Evolutionary conservation across 2,113 vertebrate species (phyloP).

Genomic region (Machaerirhynchus nigripectus): DNA sequence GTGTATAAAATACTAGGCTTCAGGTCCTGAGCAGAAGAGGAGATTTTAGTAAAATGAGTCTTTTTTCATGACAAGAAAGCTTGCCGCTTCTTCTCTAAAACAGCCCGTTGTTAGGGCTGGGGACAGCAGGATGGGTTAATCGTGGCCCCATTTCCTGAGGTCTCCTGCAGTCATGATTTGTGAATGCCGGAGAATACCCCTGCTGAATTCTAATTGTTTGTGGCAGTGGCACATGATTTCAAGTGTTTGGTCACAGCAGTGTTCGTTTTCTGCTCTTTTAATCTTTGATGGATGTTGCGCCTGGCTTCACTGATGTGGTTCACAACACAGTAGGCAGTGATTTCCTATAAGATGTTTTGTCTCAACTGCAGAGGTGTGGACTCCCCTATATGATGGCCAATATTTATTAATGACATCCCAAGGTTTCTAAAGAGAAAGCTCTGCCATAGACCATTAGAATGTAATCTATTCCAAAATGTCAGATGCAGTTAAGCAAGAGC

Average conservation of each 20-base stretch:
- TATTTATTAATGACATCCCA: conserved; percentile 63
- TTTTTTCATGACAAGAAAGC: not conserved
- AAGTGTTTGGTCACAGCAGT: conserved; percentile 71
- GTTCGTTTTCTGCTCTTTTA: conserved; percentile 68
- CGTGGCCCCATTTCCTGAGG: conserved; percentile 37
- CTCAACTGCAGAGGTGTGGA: conserved; percentile 39
- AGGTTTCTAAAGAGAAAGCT: conserved; percentile 36
- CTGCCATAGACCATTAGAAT: conserved; percentile 3
- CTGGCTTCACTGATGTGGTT: conserved; percentile 64
- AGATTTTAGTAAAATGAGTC: not conserved
- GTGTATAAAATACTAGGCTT: not conserved
- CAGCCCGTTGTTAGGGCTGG: not conserved
- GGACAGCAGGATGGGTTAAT: conserved; percentile 55
- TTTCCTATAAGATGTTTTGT: conserved; percentile 67
- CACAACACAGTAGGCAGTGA: conserved; percentile 50
- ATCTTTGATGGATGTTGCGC: conserved; percentile 70
- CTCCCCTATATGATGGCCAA: conserved; percentile 18
- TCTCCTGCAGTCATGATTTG: conserved; percentile 61
- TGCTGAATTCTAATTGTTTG: conserved; percentile 70
- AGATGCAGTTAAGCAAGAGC: conserved; percentile 38
- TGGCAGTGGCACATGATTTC: conserved; percentile 68
- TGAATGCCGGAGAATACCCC: conserved; percentile 60
- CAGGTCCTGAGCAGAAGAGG: not conserved
- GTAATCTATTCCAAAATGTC: conserved; percentile 56
- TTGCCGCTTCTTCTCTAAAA: not conserved